Conservation (phyloP, 2,113 vertebrate genomes). For the Carlito syrichta region DNA sequence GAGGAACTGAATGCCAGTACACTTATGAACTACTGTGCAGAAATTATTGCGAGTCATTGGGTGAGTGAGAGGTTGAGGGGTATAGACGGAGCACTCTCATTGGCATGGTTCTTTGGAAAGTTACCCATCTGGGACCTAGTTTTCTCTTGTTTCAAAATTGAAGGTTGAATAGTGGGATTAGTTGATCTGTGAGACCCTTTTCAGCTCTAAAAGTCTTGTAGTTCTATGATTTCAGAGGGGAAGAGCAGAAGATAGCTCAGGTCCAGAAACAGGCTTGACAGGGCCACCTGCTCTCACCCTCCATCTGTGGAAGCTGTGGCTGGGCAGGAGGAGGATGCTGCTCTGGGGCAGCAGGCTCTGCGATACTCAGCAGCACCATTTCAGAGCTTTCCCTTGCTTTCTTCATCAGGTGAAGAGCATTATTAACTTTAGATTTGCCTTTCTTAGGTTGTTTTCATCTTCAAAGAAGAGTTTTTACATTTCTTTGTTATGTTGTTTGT, state of each 20-base stretch:
- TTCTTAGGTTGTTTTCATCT: neutral
- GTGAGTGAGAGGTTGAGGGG: conserved; percentile 81
- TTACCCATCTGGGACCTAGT: neutral
- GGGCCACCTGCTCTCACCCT: neutral
- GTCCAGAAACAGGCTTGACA: neutral
- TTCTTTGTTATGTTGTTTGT: neutral
- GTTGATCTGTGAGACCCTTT: neutral
- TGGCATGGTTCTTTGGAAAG: neutral
- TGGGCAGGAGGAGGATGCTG: neutral
- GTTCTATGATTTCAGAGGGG: neutral
- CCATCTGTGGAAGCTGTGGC: neutral
- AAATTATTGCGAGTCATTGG: conserved; percentile 99
- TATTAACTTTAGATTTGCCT: neutral
- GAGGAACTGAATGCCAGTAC: conserved; percentile 95
- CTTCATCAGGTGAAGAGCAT: neutral
- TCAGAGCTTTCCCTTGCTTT: neutral
- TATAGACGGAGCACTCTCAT: neutral
- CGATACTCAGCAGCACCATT: too few relatives aligned
- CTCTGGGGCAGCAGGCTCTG: neutral
- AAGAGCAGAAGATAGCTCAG: neutral
- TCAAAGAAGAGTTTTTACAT: neutral
- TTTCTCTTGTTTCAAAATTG: neutral
- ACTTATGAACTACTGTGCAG: conserved; percentile 96
- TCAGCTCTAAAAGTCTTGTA: neutral
- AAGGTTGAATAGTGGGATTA: neutral